Evolutionary conservation across 2,888 invertebrate genomes (phyloP), one percentile per base, ranked within the genome.

Genomic region (Oxycera nigricornis): DNA sequence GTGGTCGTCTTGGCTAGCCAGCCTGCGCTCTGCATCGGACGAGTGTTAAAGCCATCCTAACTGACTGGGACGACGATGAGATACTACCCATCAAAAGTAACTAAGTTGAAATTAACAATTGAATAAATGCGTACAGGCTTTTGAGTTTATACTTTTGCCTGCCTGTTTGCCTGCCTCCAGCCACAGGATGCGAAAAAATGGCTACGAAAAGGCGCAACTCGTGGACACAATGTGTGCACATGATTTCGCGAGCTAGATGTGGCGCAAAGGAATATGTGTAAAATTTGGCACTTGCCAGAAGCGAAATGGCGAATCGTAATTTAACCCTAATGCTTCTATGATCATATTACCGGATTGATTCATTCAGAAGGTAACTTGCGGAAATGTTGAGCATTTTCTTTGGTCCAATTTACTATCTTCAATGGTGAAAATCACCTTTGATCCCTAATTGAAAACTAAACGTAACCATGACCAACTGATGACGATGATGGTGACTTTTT

Each of bases 121-220:
- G 30, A 22, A 28, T 9, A 62, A 62, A 62, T 22, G 62, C 62
- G 62, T 62, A 62, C 39, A 62, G 39, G 62, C 62, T 62, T 62
- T 2, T 7, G 7, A 39, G 20, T 50, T 50, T 50, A 17, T 55
- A 9, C 11, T 62, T 1, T 62, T 62, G 35, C 22, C n/a, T n/a
- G n/a, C n/a, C n/a, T n/a, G n/a, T n/a, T n/a, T 11, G 35, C 14
- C 39, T 35, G 46, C n/a, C 46, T 46, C 46, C 11, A 46, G 46
- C n/a, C 11, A 46, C 3, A 46, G 3, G 6, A 35, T 35, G 35
- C 35, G 14, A 46, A 46, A 46, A 17, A 11, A 11, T 46, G 46
- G 46, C 46, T 3, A 3, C 3, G 14, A 46, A 17, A 46, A 46
- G 14, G 17, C 55, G 17, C 55, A 11, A 24, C 6, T 1, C 22